phyloP scores from a whole-genome alignment of 2,113 vertebrate genomes.

The Chloropsis hardwickii region DNA sequence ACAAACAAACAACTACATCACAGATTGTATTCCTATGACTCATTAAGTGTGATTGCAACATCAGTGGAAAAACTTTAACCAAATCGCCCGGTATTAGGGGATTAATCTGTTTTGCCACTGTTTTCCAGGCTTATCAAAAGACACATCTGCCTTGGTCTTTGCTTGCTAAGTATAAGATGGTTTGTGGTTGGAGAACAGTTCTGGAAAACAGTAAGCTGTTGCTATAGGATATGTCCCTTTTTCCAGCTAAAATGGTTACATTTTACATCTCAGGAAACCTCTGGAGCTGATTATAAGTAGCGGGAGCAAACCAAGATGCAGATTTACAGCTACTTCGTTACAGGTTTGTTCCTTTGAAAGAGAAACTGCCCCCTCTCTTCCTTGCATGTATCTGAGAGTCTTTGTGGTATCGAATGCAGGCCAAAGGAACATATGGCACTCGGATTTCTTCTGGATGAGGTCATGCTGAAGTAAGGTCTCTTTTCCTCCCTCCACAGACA shows the following conservation, averaged over 20 bases:
- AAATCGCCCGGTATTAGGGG: background rate
- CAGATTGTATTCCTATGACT: background rate
- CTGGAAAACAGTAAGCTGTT: background rate
- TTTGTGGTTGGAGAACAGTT: background rate
- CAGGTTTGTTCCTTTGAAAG: background rate
- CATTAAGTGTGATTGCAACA: background rate
- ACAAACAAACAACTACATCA: background rate
- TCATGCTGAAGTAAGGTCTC: conserved; percentile 59
- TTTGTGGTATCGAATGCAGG: conserved; percentile 23
- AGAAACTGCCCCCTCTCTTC: background rate
- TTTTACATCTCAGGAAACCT: background rate
- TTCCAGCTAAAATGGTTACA: background rate
- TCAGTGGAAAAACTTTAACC: background rate
- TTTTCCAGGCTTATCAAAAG: background rate
- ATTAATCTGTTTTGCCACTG: background rate
- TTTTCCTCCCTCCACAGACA: conserved; percentile 10
- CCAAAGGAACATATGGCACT: conserved; percentile 58
- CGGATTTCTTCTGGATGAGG: conserved; percentile 68
- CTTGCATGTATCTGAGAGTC: background rate
- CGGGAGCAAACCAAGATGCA: background rate
- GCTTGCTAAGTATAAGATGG: background rate
- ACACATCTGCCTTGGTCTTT: background rate
- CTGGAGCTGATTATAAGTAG: conserved; percentile 3
- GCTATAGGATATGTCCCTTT: background rate
- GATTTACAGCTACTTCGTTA: background rate